Conservation (phyloP, 2,113 vertebrate genomes). For the Rhinopithecus roxellana region DNA sequence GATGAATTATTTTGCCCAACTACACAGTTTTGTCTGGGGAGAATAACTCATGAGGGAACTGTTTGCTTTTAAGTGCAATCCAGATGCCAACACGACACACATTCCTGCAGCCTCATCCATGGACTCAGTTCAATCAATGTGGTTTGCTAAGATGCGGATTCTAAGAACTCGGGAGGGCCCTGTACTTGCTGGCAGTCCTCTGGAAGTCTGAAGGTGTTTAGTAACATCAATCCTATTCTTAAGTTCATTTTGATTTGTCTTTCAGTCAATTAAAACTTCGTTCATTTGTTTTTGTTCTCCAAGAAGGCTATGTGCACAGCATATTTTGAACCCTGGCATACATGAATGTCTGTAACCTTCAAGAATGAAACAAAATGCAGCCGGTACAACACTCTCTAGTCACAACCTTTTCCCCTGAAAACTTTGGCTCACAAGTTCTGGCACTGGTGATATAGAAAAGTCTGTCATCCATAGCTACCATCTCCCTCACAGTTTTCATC, state of each 20-base stretch:
- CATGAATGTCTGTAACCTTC: background rate
- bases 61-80: slow-evolving; percentile 49
- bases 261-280: background rate
- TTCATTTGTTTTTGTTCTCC: background rate
- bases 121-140: background rate
- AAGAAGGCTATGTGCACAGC: background rate
- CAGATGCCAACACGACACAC: background rate
- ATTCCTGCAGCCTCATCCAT: background rate
- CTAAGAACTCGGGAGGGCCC: background rate
- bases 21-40: slow-evolving; percentile 43
- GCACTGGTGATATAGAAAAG: background rate
- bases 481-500: background rate
- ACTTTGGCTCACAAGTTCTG: background rate
- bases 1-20: slow-evolving; percentile 54
- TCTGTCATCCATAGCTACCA: background rate
- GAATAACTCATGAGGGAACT: slow-evolving; percentile 50
- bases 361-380: background rate
- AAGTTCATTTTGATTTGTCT: slow-evolving; percentile 32
- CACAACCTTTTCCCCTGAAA: background rate
- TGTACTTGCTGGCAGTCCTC: background rate
- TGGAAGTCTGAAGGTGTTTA: background rate
- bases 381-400: background rate
- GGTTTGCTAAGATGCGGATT: background rate
- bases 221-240: background rate
- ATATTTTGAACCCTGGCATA: background rate